phyloP scores from a whole-genome alignment of 2,888 invertebrate species.

The Entomobrya multifasciata region DNA sequence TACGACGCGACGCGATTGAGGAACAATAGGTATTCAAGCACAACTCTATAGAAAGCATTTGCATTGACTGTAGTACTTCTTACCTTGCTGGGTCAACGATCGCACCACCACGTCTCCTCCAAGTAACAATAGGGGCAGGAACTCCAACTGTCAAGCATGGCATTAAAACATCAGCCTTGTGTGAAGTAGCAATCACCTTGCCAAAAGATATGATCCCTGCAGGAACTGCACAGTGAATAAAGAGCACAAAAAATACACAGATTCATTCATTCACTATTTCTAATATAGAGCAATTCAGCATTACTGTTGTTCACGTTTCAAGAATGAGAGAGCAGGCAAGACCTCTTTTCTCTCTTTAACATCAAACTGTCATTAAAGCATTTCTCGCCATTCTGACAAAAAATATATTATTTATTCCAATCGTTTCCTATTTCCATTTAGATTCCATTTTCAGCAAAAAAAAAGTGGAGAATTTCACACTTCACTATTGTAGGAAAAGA shows the following conservation, averaged over 20 bases:
- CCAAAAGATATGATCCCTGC: conserved; percentile 88
- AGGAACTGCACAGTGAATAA: conserved; percentile 82
- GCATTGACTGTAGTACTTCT: conserved; percentile 42
- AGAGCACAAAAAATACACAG: conserved; percentile 40
- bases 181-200: conserved; percentile 85
- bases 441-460: conserved; percentile 35
- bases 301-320: background rate
- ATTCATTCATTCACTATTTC: background rate
- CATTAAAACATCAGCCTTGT: conserved; percentile 86
- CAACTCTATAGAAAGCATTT: background rate
- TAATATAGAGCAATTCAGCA: background rate
- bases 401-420: conserved; percentile 65
- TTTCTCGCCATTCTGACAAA: conserved; percentile 44
- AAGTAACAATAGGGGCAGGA: conserved; percentile 82
- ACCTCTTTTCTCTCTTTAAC: conserved; percentile 40
- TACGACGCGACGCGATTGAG: background rate
- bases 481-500: background rate
- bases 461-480: conserved; percentile 30
- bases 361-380: conserved; percentile 62
- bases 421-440: conserved; percentile 54
- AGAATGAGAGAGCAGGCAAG: background rate
- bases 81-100: conserved; percentile 75
- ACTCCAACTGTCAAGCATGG: conserved; percentile 86
- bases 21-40: conserved; percentile 18
- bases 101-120: conserved; percentile 70